These are phyloP conservation scores for Ara ararauna DNA, from an alignment of 2,797 vertebrate species.

Conservation along the genomic window DNA sequence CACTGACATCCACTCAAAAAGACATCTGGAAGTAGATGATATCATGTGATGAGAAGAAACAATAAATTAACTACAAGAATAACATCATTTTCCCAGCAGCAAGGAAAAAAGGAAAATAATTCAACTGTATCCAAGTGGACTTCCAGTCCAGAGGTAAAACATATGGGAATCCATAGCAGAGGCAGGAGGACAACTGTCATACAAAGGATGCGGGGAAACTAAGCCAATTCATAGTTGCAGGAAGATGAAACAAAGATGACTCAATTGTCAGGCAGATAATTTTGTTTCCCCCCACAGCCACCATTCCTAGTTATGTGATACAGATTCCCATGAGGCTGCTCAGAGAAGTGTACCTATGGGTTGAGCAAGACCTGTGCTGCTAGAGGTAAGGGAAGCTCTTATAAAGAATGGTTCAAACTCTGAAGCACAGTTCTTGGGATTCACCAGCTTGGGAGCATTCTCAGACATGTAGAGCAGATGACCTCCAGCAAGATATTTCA, in stretches of 20 bases:
- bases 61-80: conserved; percentile 59
- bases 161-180: conserved; percentile 57
- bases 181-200: conserved; percentile 30
- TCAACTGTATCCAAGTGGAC: not conserved
- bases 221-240: conserved; percentile 65
- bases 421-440: not conserved
- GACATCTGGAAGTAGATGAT: conserved; percentile 67
- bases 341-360: conserved; percentile 8
- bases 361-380: not conserved
- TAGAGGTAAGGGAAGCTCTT: not conserved
- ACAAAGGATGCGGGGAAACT: conserved; percentile 51
- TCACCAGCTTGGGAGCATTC: not conserved
- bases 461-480: not conserved
- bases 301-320: conserved; percentile 54
- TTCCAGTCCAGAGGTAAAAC: conserved; percentile 49
- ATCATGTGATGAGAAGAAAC: conserved; percentile 53
- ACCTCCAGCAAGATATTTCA: not conserved
- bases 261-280: conserved; percentile 60
- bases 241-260: conserved; percentile 71
- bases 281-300: conserved; percentile 10
- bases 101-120: not conserved
- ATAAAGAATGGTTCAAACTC: not conserved
- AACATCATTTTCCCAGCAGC: conserved; percentile 40
- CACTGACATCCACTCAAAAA: conserved; percentile 57
- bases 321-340: conserved; percentile 48